phyloP scores from a whole-genome alignment of 2,113 vertebrate genomes.

The Scomber scombrus region DNA sequence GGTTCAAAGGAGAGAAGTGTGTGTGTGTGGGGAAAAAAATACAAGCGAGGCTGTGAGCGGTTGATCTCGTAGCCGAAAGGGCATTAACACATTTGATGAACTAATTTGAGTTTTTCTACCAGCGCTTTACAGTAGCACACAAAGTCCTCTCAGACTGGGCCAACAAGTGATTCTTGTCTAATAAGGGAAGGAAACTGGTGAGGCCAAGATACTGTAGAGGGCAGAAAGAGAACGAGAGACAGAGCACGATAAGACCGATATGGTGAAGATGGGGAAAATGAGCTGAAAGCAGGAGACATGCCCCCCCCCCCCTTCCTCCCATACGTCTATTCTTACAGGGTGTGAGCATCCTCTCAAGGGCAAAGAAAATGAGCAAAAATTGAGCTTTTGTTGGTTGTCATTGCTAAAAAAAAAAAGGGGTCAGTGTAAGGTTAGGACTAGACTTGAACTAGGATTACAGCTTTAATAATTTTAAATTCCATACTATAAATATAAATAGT shows the following conservation, averaged over 20 bases:
- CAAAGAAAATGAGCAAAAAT: background rate
- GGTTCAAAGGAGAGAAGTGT: background rate
- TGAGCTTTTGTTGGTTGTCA: background rate
- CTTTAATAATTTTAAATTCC: no score
- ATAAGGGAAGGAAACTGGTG: conserved; percentile 75
- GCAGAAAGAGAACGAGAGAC: conserved; percentile 47
- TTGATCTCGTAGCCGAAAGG: background rate
- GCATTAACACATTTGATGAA: background rate
- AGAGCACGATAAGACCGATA: conserved; percentile 62
- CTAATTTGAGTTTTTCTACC: background rate
- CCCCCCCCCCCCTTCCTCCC: background rate
- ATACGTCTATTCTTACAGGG: background rate
- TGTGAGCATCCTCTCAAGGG: background rate
- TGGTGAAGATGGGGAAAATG: conserved; percentile 44
- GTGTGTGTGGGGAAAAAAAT: background rate
- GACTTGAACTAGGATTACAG: background rate
- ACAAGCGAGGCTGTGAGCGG: background rate
- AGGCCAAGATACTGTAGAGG: conserved; percentile 70
- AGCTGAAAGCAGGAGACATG: background rate
- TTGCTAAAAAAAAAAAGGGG: background rate
- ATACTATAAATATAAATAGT: no score
- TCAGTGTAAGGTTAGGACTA: background rate
- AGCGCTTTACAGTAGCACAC: background rate
- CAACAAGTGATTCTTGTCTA: conserved; percentile 65
- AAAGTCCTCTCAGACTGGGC: conserved; percentile 11